phyloP scores from a whole-genome alignment of 2,797 vertebrate genomes.

The Pangasius macronema region DNA sequence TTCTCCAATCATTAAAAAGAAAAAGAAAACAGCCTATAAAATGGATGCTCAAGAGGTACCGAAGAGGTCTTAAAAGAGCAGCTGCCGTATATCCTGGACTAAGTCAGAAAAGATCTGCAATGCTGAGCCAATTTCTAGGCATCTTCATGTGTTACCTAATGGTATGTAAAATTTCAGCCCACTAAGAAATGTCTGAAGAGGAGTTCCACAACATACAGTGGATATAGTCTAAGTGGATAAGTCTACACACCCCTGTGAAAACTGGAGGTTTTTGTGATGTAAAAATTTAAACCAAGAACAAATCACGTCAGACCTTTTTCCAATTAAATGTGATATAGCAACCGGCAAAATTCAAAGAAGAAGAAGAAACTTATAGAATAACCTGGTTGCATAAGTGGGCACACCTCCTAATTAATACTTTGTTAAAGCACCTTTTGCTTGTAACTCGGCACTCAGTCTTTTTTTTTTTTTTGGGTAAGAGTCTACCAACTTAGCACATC shows the following conservation, averaged over 20 bases:
- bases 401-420: background rate
- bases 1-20: slow-evolving; percentile 1
- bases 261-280: background rate
- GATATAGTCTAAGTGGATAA: background rate
- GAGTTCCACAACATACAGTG: background rate
- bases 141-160: background rate
- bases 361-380: background rate
- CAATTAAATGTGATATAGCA: background rate
- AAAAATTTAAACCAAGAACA: background rate
- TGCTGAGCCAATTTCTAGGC: background rate
- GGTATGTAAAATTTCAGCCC: background rate
- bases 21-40: background rate
- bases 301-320: background rate
- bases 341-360: background rate
- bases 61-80: background rate
- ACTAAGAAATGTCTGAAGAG: background rate
- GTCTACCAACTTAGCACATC: background rate
- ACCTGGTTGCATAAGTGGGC: background rate
- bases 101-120: background rate
- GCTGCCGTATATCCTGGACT: background rate
- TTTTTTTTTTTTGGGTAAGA: background rate
- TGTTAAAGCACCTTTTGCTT: background rate
- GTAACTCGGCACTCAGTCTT: background rate
- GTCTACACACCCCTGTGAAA: background rate
- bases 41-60: background rate